Evolutionary conservation across 2,888 invertebrate genomes (phyloP), one percentile per base, ranked within the genome.

Genomic region (Thumatha senex): DNA sequence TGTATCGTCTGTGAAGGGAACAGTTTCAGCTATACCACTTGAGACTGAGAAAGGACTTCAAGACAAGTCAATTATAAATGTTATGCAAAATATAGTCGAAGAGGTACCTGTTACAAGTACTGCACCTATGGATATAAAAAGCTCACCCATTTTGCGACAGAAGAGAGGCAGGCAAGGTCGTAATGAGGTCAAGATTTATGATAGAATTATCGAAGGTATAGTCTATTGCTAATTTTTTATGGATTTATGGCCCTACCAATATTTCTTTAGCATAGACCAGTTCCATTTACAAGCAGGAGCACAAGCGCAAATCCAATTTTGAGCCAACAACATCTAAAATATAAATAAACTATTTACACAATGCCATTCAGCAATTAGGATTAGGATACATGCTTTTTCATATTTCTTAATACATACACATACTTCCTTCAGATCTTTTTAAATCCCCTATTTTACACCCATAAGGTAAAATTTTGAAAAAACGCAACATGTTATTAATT

Each of bases 151-250:
- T 29, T 55, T 91, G 53, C 74, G 91, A 35, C 86, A 88, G 61
- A 74, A 73, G 30, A 69, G 91, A 36, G 91, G 91, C 0, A 67
- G 91, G 11, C 89, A 89, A 54, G 89, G 90, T 0, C 72, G 83
- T 47, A 89, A 82, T 59, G 91, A 90, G 64, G 92, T 92, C 10
- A 92, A 92, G 62, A 91, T 92, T 40, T 91, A 92, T 75, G 92
- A 92, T 54, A 81, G 89, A 50, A 81, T 92, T 60, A 85, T 91
- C 70, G 92, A 92, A 80, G 92, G 90, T 89, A 66, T 35, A 36
- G 18, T 24, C 7, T 18, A 4, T 14, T 3, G 11, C 1, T 15
- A 33, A 10, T 42, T 33, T 34, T 42, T 7, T 33, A 1, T 1
- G 8, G 4, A 30, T 10, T 33, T 12, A 4, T 24, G 18, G 18